Evolutionary conservation across 2,113 vertebrate genomes (phyloP).

Genomic region (Callipepla squamata): DNA sequence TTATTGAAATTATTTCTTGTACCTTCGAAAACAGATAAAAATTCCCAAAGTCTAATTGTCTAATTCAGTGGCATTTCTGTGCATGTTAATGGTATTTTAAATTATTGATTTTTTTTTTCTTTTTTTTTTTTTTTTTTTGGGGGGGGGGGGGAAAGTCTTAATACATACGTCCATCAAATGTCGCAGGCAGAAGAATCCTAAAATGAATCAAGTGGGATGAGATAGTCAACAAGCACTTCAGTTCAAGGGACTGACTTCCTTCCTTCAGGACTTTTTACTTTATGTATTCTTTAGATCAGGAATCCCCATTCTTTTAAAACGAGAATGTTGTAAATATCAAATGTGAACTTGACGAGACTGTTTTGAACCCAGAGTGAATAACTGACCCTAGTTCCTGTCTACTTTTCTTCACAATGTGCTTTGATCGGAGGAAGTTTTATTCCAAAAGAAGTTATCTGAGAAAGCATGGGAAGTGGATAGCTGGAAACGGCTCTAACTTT

Average conservation of each 20-base stretch:
- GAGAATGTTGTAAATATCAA: neutral
- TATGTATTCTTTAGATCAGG: neutral
- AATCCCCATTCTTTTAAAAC: neutral
- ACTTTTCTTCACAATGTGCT: neutral
- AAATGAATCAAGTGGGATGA: neutral
- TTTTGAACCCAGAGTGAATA: neutral
- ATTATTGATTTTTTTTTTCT: neutral
- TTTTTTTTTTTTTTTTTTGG: neutral
- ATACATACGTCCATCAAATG: neutral
- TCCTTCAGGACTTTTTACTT: neutral
- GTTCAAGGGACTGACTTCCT: neutral
- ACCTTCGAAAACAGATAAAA: no score
- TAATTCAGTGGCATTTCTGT: neutral
- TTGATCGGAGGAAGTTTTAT: conserved; percentile 32
- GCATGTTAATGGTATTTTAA: neutral
- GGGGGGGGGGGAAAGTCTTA: neutral
- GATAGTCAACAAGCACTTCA: neutral
- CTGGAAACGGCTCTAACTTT: neutral
- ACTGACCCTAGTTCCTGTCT: neutral
- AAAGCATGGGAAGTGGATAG: neutral
- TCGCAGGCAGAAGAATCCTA: neutral
- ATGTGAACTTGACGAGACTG: neutral
- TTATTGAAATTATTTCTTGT: neutral
- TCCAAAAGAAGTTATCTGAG: neutral
- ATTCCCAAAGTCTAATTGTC: neutral